These are phyloP conservation scores for Sebastes vulpes DNA, from an alignment of 2,797 vertebrate genomes.

Conservation along the genomic window DNA sequence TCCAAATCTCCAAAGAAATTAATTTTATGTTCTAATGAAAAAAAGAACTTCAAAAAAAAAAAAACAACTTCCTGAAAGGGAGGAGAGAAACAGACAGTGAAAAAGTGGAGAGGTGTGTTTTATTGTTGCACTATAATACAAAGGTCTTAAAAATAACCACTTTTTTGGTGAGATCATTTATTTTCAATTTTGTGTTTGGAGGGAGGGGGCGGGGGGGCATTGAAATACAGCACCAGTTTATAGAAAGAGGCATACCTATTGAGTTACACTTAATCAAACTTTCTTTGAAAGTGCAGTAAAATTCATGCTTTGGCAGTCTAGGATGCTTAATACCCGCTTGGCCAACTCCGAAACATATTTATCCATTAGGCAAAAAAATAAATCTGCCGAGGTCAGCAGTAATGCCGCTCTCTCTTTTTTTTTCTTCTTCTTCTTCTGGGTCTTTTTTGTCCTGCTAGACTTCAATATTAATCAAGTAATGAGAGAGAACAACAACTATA, in stretches of 20 bases:
- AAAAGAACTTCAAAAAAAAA: slow-evolving; percentile 59
- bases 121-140: slow-evolving; percentile 60
- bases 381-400: slow-evolving; percentile 73
- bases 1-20: slow-evolving; percentile 54
- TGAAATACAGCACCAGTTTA: slow-evolving; percentile 42
- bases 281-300: slow-evolving; percentile 72
- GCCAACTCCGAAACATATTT: slow-evolving; percentile 62
- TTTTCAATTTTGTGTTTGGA: slow-evolving; percentile 45
- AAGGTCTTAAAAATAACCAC: slow-evolving; percentile 36
- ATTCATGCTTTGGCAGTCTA: slow-evolving; percentile 66
- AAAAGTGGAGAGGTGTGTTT: slow-evolving; percentile 54
- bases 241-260: slow-evolving; percentile 51
- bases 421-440: slow-evolving; percentile 38
- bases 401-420: slow-evolving; percentile 44
- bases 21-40: slow-evolving; percentile 49
- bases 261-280: slow-evolving; percentile 67
- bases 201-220: slow-evolving; percentile 1
- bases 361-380: slow-evolving; percentile 67
- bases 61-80: slow-evolving; percentile 26
- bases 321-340: slow-evolving; percentile 38
- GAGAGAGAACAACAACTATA: slow-evolving; percentile 83
- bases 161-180: slow-evolving; percentile 74
- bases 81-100: slow-evolving; percentile 4
- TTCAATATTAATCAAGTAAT: slow-evolving; percentile 81
- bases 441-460: slow-evolving; percentile 69